A percentile compares a stretch with the other conserved stretches of the same genome.
Evolutionary conservation across 2,888 invertebrate species (phyloP).

Genomic region (Leistus spinibarbis): DNA sequence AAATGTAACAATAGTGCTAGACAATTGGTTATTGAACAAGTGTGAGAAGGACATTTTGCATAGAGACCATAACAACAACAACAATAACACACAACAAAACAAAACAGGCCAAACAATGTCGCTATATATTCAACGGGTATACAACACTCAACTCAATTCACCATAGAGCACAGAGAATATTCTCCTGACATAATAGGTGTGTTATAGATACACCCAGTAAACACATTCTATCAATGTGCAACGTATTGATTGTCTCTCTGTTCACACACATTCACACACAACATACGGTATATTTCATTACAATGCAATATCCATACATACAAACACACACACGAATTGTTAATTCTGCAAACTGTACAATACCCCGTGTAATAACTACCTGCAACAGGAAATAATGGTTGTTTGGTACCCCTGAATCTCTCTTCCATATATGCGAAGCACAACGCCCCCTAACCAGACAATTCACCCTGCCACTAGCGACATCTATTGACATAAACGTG

Average conservation of each 20-base stretch:
- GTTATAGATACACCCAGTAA: constrained; percentile 38
- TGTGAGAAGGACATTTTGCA: neutral
- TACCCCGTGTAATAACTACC: constrained; percentile 37
- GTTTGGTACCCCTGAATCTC: neutral
- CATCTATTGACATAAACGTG: neutral
- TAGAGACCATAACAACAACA: neutral
- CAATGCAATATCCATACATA: constrained; percentile 31
- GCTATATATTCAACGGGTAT: neutral
- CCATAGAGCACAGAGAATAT: constrained; percentile 19
- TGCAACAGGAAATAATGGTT: constrained; percentile 35
- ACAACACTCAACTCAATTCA: neutral
- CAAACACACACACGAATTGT: constrained; percentile 28
- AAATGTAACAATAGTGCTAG: neutral
- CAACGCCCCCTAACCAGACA: neutral
- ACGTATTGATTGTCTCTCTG: constrained; percentile 3
- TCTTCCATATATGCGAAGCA: neutral
- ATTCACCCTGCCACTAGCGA: neutral
- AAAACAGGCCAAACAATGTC: neutral
- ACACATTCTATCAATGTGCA: constrained; percentile 20
- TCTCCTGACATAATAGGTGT: constrained; percentile 30
- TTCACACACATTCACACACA: constrained; percentile 7
- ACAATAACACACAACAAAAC: neutral
- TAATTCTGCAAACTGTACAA: constrained; percentile 26
- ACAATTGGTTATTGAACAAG: neutral
- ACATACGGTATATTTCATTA: neutral